Percentiles rank a stretch among this genome's conserved stretches.
Conservation (phyloP, 2,797 vertebrate genomes). For the Cichlasoma orientale region DNA sequence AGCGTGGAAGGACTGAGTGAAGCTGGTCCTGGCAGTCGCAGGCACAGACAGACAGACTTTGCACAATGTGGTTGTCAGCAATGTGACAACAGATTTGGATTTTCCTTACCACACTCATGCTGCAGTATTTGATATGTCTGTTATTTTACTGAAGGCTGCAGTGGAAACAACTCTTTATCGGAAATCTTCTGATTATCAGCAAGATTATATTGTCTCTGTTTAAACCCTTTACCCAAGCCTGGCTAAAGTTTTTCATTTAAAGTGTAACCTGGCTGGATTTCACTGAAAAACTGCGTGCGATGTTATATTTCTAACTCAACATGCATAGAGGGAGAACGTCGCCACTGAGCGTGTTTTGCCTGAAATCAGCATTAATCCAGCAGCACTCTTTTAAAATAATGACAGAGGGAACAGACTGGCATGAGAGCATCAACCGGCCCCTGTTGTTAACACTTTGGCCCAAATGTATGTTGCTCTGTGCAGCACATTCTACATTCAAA, state of each 20-base stretch:
- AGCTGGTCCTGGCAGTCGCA: background rate
- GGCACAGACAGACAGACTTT: conserved; percentile 3
- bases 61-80: conserved; percentile 19
- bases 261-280: conserved; percentile 9
- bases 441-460: conserved; percentile 22
- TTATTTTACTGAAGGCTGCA: background rate
- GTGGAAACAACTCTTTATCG: background rate
- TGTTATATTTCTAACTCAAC: conserved; percentile 48
- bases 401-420: conserved; percentile 48
- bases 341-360: conserved; percentile 35
- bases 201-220: background rate
- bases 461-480: conserved; percentile 8
- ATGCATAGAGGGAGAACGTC: conserved; percentile 45
- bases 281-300: conserved; percentile 8
- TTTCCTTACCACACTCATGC: background rate
- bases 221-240: background rate
- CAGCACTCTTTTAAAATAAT: conserved; percentile 65
- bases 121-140: background rate
- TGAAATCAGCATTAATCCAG: conserved; percentile 63
- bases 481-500: background rate
- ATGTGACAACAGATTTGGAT: conserved; percentile 21
- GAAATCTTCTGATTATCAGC: background rate
- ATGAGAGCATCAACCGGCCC: conserved; percentile 63
- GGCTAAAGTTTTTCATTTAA: background rate
- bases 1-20: conserved; percentile 12